Evolutionary conservation across 2,888 invertebrate species (phyloP).

Genomic region (Melanostoma mellinum): DNA sequence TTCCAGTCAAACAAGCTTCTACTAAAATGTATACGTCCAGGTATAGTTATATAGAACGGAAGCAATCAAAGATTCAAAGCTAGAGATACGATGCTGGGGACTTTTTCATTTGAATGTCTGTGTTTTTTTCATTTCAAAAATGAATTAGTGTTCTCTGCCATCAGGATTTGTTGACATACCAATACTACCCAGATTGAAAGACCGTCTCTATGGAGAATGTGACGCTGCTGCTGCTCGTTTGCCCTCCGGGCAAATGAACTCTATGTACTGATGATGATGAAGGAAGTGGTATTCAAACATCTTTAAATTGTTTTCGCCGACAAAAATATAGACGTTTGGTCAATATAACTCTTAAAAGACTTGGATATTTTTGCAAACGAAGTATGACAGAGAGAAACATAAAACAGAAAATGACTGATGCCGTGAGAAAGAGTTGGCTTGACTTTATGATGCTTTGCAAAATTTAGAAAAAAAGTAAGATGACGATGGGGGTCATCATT

Average conservation of each 20-base stretch:
- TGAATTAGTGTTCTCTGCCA: constrained; percentile 56
- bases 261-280: constrained; percentile 9
- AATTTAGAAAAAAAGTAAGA: constrained; percentile 20
- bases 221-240: neutral
- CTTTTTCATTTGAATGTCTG: constrained; percentile 29
- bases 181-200: constrained; percentile 50
- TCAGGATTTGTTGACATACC: constrained; percentile 57
- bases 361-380: constrained; percentile 23
- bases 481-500: no score
- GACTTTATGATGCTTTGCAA: neutral
- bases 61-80: constrained; percentile 67
- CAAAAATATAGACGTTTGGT: constrained; percentile 48
- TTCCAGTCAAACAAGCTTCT: constrained; percentile 36
- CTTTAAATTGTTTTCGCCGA: constrained; percentile 61
- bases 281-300: constrained; percentile 48
- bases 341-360: constrained; percentile 41
- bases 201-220: constrained; percentile 1
- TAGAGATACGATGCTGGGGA: constrained; percentile 44
- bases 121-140: constrained; percentile 57
- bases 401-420: constrained; percentile 20
- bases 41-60: neutral
- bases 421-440: neutral
- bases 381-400: constrained; percentile 2
- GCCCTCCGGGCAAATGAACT: constrained; percentile 47
- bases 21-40: neutral